Percentiles rank a stretch among this genome's conserved stretches.
These are phyloP conservation scores for Mystacides longicornis DNA, from an alignment of 2,888 invertebrate species.

Conservation along the genomic window DNA sequence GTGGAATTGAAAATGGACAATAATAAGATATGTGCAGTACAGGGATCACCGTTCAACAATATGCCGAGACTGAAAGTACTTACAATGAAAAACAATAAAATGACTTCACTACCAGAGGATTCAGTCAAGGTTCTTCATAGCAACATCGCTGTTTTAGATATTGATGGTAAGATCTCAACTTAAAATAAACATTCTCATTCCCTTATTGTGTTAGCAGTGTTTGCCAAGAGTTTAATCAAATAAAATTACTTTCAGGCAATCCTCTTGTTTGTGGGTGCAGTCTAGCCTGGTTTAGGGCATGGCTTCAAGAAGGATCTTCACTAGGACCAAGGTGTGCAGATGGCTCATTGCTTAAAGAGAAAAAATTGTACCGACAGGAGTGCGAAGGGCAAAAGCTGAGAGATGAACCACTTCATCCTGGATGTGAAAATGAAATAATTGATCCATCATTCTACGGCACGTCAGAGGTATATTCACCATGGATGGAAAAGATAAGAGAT, in stretches of 20 bases:
- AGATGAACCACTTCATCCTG: constrained; percentile 54
- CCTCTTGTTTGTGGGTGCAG: constrained; percentile 77
- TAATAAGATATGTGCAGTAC: constrained; percentile 73
- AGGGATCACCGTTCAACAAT: constrained; percentile 71
- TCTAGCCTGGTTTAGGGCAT: constrained; percentile 75
- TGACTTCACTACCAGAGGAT: constrained; percentile 64
- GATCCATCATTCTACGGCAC: constrained; percentile 46
- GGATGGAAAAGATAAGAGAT: constrained; percentile 50
- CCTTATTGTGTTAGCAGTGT: background rate
- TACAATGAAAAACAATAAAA: constrained; percentile 67
- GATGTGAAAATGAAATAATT: constrained; percentile 63
- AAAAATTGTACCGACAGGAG: constrained; percentile 62
- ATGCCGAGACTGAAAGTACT: constrained; percentile 80
- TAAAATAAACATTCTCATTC: background rate
- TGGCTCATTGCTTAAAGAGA: constrained; percentile 66
- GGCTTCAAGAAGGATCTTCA: constrained; percentile 68
- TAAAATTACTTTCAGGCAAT: constrained; percentile 54
- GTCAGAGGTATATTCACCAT: constrained; percentile 51
- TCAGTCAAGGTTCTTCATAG: constrained; percentile 69
- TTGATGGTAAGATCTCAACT: constrained; percentile 58
- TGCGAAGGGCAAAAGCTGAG: constrained; percentile 47
- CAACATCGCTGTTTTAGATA: constrained; percentile 75
- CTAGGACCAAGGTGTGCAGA: constrained; percentile 74
- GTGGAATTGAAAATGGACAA: constrained; percentile 81
- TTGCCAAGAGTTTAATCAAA: background rate